Conservation (phyloP, 1,140 invertebrate species). For the Dendrolimus kikuchii region DNA sequence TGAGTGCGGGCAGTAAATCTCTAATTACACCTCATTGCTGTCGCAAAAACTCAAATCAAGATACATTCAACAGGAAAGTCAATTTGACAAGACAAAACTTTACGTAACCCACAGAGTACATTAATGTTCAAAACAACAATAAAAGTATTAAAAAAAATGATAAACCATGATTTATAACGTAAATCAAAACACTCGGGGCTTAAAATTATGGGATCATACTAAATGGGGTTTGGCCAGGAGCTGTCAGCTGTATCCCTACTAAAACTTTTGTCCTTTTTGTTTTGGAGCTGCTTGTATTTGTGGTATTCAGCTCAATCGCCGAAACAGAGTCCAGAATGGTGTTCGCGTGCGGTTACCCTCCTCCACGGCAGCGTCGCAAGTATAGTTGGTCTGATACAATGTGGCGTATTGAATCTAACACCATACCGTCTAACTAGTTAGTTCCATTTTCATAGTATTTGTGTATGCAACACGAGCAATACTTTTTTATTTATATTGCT, state of each 20-base stretch:
- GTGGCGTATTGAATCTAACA: conserved; percentile 27
- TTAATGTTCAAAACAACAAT: neutral
- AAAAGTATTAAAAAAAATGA: neutral
- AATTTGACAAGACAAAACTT: no score
- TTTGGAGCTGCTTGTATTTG: conserved; percentile 45
- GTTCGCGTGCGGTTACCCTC: conserved; percentile 52
- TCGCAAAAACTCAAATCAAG: no score
- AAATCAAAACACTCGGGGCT: neutral
- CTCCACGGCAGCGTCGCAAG: conserved; percentile 58
- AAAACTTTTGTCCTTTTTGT: conserved; percentile 46
- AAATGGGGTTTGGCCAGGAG: conserved; percentile 31
- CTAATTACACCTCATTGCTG: no score
- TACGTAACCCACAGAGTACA: no score
- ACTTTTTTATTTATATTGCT: no score
- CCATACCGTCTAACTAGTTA: conserved; percentile 35
- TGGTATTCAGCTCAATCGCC: conserved; percentile 16
- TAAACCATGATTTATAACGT: no score
- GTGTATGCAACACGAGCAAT: no score
- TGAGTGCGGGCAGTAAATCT: no score
- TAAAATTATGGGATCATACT: conserved; percentile 3
- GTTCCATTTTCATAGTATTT: conserved; percentile 5
- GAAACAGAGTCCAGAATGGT: conserved; percentile 51
- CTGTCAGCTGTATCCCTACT: conserved; percentile 27
- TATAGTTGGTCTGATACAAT: conserved; percentile 56
- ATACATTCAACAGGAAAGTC: no score